phyloP scores from a whole-genome alignment of 2,797 vertebrate species.

The Cryptoblepharus egeriae region DNA sequence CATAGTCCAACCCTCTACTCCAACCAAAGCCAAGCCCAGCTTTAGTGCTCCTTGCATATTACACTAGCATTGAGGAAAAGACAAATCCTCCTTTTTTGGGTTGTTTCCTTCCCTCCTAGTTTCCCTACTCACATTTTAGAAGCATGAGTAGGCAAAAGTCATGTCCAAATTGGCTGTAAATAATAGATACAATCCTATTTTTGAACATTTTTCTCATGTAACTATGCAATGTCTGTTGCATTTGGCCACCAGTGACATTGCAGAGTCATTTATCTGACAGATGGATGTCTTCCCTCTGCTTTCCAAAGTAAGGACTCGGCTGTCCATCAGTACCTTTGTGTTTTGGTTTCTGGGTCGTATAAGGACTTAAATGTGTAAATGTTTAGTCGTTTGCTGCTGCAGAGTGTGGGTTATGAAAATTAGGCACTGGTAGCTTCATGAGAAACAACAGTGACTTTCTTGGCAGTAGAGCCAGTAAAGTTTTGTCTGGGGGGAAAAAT shows the following conservation, averaged over 20 bases:
- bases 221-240: not conserved
- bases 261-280: not conserved
- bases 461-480: not conserved
- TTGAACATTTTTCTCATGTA: not conserved
- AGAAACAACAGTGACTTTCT: not conserved
- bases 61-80: too few relatives aligned
- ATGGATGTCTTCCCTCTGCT: not conserved
- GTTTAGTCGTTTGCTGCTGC: not conserved
- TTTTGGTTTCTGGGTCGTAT: not conserved
- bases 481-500: not conserved
- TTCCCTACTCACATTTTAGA: not conserved
- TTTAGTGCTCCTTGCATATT: too few relatives aligned
- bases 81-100: not conserved
- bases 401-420: not conserved
- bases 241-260: not conserved
- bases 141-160: not conserved
- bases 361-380: slow-evolving; percentile 7
- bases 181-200: not conserved
- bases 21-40: too few relatives aligned
- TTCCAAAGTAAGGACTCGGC: not conserved
- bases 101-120: not conserved
- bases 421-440: too few relatives aligned
- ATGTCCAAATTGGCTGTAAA: not conserved
- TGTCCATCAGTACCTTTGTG: not conserved
- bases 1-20: too few relatives aligned